These are phyloP conservation scores for Epinephelus cyanopodus DNA, from an alignment of 2,113 vertebrate species.

Conservation along the genomic window DNA sequence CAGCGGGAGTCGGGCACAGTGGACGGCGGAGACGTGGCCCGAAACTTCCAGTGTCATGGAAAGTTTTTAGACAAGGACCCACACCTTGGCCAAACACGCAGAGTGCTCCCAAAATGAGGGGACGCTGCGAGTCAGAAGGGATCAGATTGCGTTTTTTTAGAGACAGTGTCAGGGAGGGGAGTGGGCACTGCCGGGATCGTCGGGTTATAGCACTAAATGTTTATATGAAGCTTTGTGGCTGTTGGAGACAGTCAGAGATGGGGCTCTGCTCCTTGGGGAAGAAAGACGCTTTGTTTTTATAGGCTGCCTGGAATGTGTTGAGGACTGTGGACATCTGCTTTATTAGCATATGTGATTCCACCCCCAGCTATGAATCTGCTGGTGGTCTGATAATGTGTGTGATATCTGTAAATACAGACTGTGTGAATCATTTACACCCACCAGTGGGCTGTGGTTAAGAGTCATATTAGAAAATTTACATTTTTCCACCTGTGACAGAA, in stretches of 20 bases:
- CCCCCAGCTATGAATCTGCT: slow-evolving; percentile 79
- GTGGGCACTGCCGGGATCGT: background rate
- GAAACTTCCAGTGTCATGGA: slow-evolving; percentile 75
- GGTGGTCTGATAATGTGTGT: slow-evolving; percentile 81
- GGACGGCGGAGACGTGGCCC: slow-evolving; percentile 58
- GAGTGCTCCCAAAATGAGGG: slow-evolving; percentile 46
- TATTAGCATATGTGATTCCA: slow-evolving; percentile 84
- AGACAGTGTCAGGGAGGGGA: slow-evolving; percentile 25
- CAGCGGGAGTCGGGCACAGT: slow-evolving; percentile 64
- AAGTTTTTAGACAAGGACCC: slow-evolving; percentile 69
- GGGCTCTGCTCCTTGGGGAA: slow-evolving; percentile 63
- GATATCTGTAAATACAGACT: slow-evolving; percentile 54
- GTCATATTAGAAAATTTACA: background rate
- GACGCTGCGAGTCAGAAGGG: background rate
- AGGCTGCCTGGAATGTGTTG: slow-evolving; percentile 83
- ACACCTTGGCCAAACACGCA: slow-evolving; percentile 74
- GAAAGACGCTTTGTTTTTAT: slow-evolving; percentile 84
- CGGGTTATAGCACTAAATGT: slow-evolving; percentile 56
- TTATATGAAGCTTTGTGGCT: slow-evolving; percentile 64
- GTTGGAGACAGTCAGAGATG: slow-evolving; percentile 62
- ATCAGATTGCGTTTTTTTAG: slow-evolving; percentile 47
- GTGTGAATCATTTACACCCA: background rate
- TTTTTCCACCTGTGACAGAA: background rate
- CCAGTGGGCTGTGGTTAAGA: background rate
- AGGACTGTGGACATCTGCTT: slow-evolving; percentile 84